phyloP scores from a whole-genome alignment of 2,888 invertebrate species.

The Dryadula phaetusa region DNA sequence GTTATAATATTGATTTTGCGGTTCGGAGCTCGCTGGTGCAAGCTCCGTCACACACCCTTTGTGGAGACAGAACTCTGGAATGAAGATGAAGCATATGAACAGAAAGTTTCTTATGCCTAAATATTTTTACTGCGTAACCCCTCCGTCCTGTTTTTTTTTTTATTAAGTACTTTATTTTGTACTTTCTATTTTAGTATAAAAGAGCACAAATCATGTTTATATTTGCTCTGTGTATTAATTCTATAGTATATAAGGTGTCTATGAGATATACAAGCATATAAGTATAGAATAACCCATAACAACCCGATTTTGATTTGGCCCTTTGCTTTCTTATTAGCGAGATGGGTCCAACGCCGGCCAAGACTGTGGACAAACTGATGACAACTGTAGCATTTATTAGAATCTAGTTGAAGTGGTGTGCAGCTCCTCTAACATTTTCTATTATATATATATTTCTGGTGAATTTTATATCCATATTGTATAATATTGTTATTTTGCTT shows the following conservation, averaged over 20 bases:
- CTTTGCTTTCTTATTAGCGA: background rate
- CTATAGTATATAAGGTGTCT: slow-evolving; percentile 2
- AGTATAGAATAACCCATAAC: background rate
- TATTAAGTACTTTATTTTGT: slow-evolving; percentile 4
- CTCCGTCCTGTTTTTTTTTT: slow-evolving; percentile 31
- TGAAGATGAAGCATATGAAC: slow-evolving; percentile 86
- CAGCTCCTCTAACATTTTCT: background rate
- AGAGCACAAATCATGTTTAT: slow-evolving; percentile 1
- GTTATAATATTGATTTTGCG: slow-evolving; percentile 90
- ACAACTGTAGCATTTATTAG: slow-evolving; percentile 3
- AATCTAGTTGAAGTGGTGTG: slow-evolving; percentile 1
- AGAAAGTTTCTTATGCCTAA: slow-evolving; percentile 85
- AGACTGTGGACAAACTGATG: background rate
- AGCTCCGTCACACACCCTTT: slow-evolving; percentile 87
- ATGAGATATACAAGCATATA: slow-evolving; percentile 9
- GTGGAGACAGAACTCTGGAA: slow-evolving; percentile 87
- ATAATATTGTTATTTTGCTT: background rate
- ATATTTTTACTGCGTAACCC: slow-evolving; percentile 21
- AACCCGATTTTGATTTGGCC: background rate
- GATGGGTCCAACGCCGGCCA: background rate
- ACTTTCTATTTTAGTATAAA: slow-evolving; percentile 1
- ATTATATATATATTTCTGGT: background rate
- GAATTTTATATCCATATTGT: background rate
- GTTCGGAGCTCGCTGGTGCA: slow-evolving; percentile 89
- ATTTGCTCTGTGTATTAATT: background rate